These are phyloP conservation scores for Orthonychiurus folsomi DNA, from an alignment of 2,888 invertebrate genomes.

Conservation along the genomic window DNA sequence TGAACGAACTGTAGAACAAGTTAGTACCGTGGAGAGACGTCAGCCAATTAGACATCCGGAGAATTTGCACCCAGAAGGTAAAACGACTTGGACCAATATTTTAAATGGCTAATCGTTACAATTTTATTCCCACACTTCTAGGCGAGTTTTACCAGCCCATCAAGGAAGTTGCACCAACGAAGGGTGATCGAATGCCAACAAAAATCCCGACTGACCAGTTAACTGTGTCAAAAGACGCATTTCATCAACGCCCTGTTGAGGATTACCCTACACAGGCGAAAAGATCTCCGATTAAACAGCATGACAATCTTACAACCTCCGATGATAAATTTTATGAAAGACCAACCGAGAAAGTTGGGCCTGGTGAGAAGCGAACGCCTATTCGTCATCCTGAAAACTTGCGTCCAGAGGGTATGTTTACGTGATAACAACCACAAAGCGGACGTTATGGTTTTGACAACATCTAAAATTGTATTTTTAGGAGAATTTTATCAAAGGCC, in stretches of 20 bases:
- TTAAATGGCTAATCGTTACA: no score
- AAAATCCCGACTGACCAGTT: slow-evolving; percentile 48
- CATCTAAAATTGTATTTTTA: no score
- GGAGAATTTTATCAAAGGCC: slow-evolving; percentile 50
- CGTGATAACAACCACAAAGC: no score
- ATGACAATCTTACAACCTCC: slow-evolving; percentile 50
- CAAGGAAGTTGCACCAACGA: slow-evolving; percentile 38
- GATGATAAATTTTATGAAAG: slow-evolving; percentile 41
- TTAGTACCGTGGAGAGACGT: slow-evolving; percentile 49
- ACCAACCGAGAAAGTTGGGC: slow-evolving; percentile 50
- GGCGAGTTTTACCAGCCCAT: slow-evolving; percentile 33
- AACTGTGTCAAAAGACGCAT: slow-evolving; percentile 48
- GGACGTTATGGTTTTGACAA: no score
- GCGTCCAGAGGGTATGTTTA: slow-evolving; percentile 51
- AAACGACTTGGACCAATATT: no score
- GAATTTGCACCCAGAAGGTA: slow-evolving; percentile 23
- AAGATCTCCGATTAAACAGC: slow-evolving; percentile 45
- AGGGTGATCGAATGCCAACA: slow-evolving; percentile 39
- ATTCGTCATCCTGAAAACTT: slow-evolving; percentile 42
- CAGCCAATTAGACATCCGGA: slow-evolving; percentile 45
- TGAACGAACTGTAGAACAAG: slow-evolving; percentile 36
- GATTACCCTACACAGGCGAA: slow-evolving; percentile 36
- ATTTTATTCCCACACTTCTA: no score
- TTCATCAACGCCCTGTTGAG: slow-evolving; percentile 45
- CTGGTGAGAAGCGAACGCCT: slow-evolving; percentile 46